A percentile compares a stretch with the other conserved stretches of the same genome.
These are phyloP conservation scores for Fragum whitleyi DNA, from an alignment of 2,888 invertebrate species.

Conservation along the genomic window DNA sequence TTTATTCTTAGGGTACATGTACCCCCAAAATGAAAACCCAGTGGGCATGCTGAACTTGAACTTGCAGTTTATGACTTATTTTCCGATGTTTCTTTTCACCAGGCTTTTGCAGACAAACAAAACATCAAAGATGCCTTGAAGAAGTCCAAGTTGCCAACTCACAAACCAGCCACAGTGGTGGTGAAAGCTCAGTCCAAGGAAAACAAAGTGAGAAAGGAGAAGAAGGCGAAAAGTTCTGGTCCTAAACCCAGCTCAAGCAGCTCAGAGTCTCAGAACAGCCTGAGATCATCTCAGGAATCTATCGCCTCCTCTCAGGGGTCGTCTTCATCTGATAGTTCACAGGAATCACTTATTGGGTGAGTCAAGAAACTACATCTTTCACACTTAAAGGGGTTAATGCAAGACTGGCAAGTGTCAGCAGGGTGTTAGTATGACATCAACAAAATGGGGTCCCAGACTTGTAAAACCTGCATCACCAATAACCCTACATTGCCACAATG, in stretches of 20 bases:
- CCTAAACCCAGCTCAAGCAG: slow-evolving; percentile 41
- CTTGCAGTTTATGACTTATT: too few species aligned
- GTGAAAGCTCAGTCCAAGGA: slow-evolving; percentile 48
- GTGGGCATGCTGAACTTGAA: too few species aligned
- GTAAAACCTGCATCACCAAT: too few species aligned
- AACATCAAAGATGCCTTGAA: slow-evolving; percentile 66
- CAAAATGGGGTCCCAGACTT: too few species aligned
- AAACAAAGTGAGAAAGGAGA: slow-evolving; percentile 49
- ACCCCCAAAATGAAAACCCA: too few species aligned
- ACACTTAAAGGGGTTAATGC: too few species aligned
- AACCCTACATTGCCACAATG: too few species aligned
- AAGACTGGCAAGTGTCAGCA: too few species aligned
- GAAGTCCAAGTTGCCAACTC: slow-evolving; percentile 58
- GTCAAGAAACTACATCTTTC: too few species aligned
- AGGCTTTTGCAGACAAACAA: slow-evolving; percentile 67
- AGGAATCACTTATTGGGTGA: slow-evolving; percentile 52
- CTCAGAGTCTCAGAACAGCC: slow-evolving; percentile 47
- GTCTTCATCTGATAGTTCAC: slow-evolving; percentile 53
- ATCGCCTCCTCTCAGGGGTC: slow-evolving; percentile 51
- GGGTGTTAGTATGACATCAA: too few species aligned
- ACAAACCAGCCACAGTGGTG: slow-evolving; percentile 30
- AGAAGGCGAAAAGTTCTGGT: slow-evolving; percentile 30
- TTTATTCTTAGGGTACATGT: too few species aligned
- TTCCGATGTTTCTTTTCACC: too few species aligned
- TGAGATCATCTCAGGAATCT: slow-evolving; percentile 58